Base-by-base conservation (phyloP, 2,113 vertebrate species). In the Hypomesus transpacificus region DNA sequence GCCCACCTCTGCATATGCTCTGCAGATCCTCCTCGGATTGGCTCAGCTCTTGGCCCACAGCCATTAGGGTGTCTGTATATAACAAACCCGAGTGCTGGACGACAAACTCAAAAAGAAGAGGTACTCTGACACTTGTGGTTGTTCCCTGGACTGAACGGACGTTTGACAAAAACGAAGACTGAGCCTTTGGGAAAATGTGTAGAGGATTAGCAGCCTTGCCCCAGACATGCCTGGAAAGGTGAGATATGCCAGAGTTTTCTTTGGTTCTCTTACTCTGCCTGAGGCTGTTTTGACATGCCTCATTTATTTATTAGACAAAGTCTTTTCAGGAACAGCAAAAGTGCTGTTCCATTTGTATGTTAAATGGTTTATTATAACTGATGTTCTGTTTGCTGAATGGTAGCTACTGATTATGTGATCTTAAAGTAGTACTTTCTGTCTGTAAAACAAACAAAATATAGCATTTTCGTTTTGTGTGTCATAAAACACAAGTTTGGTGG, bases 121-220 rank as follows among this genome's bases (percentile, higher is more conserved):
- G 59, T 46, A 80, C 69, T 69, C 64, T 20, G 63, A 76, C 74
- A 70, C 74, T 85, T 34, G 34, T 80, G 26, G 21, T 69, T 59
- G 68, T 57, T 51, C 51, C 46, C 39, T 46, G 39, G 70, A 82
- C 46, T 64, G 1, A 28, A 24, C 22, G 63, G 59, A 56, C 28
- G 17, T 21, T 11, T n/a, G 65, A 13, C 1, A 67, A 68, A 67
- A 68, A 9, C 31, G 1, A 3, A 39, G 76, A 74, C 63, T 80
- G 72, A 87, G 74, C 70, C 14, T 18, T 17, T 53, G 31, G 78
- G 76, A 90, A 85, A 84, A 93, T 93, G 92, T 93, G 92, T 84
- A 92, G 89, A 83, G 92, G 92, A 91, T 92, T 93, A 91, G 90
- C 91, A 28, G 90, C 91, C 16, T 85, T 93, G 61, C 92, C 91